phyloP scores from a whole-genome alignment of 1,140 invertebrate genomes.

The Mylabris phalerata region DNA sequence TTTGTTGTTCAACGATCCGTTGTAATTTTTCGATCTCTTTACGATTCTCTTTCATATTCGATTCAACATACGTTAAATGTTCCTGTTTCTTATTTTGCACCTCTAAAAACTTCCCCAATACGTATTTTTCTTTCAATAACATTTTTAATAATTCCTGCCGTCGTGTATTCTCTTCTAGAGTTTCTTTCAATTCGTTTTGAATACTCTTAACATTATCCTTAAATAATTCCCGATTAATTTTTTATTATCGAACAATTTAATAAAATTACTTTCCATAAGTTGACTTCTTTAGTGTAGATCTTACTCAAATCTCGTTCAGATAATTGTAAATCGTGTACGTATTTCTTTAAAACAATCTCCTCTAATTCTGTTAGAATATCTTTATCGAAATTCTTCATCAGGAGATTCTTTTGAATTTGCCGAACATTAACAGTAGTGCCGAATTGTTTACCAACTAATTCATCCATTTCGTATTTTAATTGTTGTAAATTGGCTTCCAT shows the following conservation, averaged over 20 bases:
- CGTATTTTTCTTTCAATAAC: constrained; percentile 49
- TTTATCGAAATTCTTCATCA: constrained; percentile 43
- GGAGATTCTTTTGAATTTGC: constrained; percentile 49
- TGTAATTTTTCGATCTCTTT: constrained; percentile 42
- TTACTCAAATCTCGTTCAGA: constrained; percentile 44
- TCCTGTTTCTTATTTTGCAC: constrained; percentile 40
- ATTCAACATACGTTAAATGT: constrained; percentile 31
- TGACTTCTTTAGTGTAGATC: constrained; percentile 42
- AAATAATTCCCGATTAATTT: too few species aligned
- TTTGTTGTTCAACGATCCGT: constrained; percentile 28
- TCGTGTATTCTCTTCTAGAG: constrained; percentile 37
- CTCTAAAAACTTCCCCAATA: constrained; percentile 43
- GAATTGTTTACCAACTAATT: constrained; percentile 52
- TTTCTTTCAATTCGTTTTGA: constrained; percentile 39
- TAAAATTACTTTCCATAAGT: constrained; percentile 13
- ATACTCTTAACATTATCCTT: constrained; percentile 34
- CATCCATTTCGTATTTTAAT: constrained; percentile 45
- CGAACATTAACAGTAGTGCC: constrained; percentile 49
- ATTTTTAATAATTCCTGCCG: constrained; percentile 50
- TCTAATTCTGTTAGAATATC: constrained; percentile 44
- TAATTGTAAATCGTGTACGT: constrained; percentile 48
- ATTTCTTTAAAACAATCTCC: constrained; percentile 48
- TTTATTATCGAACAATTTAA: too few species aligned
- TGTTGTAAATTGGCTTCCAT: constrained; percentile 48
- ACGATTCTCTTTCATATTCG: constrained; percentile 33